Evolutionary conservation across 2,888 invertebrate species (phyloP).

Genomic region (Ernsta delagoae): DNA sequence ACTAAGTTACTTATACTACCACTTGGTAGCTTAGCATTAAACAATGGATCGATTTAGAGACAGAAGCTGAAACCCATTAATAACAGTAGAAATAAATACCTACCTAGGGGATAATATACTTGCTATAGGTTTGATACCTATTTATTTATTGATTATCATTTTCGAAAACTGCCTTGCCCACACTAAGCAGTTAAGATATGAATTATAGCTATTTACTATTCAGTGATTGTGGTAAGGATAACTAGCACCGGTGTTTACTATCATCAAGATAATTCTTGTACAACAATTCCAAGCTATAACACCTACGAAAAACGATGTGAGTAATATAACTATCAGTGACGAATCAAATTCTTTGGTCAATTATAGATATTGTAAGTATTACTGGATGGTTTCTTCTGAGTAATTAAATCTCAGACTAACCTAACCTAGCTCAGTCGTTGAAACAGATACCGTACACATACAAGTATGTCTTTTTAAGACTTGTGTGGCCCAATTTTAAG

Average conservation of each 20-base stretch:
- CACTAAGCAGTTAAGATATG: conserved; percentile 34
- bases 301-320: conserved; percentile 26
- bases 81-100: conserved; percentile 21
- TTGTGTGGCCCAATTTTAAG: no score
- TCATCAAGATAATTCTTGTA: conserved; percentile 23
- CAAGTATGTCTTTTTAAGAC: no score
- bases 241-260: conserved; percentile 27
- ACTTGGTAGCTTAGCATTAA: no score
- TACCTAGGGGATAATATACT: neutral
- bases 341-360: no score
- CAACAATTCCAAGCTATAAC: conserved; percentile 19
- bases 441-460: no score
- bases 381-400: no score
- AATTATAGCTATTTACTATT: conserved; percentile 34
- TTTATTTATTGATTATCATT: conserved; percentile 26
- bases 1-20: no score
- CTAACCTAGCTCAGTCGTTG: no score
- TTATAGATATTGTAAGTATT: no score
- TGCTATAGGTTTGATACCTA: no score
- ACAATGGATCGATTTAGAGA: neutral
- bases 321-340: neutral
- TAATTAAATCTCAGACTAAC: no score
- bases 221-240: conserved; percentile 32
- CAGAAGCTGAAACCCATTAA: conserved; percentile 5
- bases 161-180: conserved; percentile 15